A percentile compares a stretch with the other conserved stretches of the same genome.
These are phyloP conservation scores for Tachysurus vachellii DNA, from an alignment of 2,113 vertebrate species.

Conservation along the genomic window DNA sequence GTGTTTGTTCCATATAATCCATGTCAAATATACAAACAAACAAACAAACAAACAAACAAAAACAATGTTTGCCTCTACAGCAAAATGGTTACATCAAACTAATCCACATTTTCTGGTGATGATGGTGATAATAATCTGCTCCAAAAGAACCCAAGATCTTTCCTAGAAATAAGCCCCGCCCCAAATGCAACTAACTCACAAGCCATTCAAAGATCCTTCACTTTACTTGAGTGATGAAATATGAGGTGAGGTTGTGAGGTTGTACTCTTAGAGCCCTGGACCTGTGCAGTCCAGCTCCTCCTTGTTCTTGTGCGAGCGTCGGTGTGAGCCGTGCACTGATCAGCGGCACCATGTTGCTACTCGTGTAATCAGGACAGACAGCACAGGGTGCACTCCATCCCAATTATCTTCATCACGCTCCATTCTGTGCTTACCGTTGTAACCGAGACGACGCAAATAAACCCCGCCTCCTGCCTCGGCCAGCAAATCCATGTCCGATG, in stretches of 20 bases:
- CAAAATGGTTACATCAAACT: neutral
- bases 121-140: neutral
- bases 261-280: neutral
- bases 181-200: neutral
- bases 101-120: neutral
- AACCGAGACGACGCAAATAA: conserved; percentile 43
- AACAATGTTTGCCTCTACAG: neutral
- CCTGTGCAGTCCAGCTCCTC: conserved; percentile 10
- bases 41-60: neutral
- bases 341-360: conserved; percentile 25
- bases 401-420: conserved; percentile 48
- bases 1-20: no score
- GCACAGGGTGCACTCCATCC: conserved; percentile 32
- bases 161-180: neutral
- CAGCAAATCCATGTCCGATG: neutral
- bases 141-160: neutral
- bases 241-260: neutral
- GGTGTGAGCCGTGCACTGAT: conserved; percentile 18
- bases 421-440: conserved; percentile 20
- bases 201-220: neutral
- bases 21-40: neutral
- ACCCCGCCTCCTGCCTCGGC: neutral
- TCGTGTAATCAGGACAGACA: conserved; percentile 31
- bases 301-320: conserved; percentile 20
- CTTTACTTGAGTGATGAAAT: neutral